phyloP scores from a whole-genome alignment of 1,140 invertebrate species.

The Neodiprion lecontei region DNA sequence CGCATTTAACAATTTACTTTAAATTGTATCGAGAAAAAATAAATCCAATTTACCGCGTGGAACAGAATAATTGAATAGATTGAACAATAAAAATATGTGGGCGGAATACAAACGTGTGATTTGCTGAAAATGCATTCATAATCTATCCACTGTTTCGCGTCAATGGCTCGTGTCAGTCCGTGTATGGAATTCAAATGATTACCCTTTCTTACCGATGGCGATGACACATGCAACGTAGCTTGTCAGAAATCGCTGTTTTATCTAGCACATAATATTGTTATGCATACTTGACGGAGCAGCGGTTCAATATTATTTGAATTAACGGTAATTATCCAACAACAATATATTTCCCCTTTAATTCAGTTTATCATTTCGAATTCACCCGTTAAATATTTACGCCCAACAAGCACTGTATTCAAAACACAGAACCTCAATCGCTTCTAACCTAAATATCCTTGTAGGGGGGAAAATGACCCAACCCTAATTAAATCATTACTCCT shows the following conservation, averaged over 20 bases:
- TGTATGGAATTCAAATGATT: constrained; percentile 1
- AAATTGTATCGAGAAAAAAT: too few relatives aligned
- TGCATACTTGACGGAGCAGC: neutral
- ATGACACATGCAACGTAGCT: neutral
- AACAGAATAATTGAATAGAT: too few relatives aligned
- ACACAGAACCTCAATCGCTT: neutral
- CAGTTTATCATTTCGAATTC: neutral
- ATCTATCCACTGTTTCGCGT: too few relatives aligned
- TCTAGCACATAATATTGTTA: neutral
- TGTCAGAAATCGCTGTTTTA: constrained; percentile 5
- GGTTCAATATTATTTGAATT: neutral
- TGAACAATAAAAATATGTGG: too few relatives aligned
- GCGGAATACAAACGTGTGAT: too few relatives aligned
- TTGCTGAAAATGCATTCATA: too few relatives aligned
- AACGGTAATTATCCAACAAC: neutral
- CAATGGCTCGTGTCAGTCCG: neutral
- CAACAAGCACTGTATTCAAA: neutral
- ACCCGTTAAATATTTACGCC: neutral
- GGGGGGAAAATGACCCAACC: neutral
- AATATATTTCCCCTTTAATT: too few relatives aligned
- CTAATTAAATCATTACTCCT: neutral
- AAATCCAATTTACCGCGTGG: too few relatives aligned
- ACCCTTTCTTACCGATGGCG: neutral
- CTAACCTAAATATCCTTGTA: neutral
- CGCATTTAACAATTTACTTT: too few relatives aligned